Conservation (phyloP, 2,888 invertebrate species). For the Mimachlamys varia region DNA sequence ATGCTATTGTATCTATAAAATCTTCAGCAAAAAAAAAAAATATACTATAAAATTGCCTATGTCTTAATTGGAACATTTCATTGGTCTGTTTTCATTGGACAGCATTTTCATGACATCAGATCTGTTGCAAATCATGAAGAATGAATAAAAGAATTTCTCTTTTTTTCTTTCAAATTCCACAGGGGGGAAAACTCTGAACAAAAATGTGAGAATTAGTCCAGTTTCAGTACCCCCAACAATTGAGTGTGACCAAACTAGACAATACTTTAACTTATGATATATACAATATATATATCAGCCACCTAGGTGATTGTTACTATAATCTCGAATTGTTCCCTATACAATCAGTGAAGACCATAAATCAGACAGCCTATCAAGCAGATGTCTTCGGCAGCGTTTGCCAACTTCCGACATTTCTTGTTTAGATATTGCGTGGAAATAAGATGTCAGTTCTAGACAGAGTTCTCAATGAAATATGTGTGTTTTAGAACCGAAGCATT, state of each 20-base stretch:
- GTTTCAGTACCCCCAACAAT: not conserved
- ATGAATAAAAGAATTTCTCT: too few relatives aligned
- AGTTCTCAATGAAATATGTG: slow-evolving; percentile 27
- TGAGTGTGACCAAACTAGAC: not conserved
- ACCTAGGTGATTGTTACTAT: not conserved
- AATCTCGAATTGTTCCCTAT: not conserved
- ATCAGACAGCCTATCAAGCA: slow-evolving; percentile 11
- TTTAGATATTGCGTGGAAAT: slow-evolving; percentile 24
- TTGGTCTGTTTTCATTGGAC: too few relatives aligned
- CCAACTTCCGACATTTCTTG: slow-evolving; percentile 19
- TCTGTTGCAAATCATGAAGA: too few relatives aligned
- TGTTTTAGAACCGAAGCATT: slow-evolving; percentile 7
- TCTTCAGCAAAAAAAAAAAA: too few relatives aligned
- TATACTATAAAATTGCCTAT: too few relatives aligned
- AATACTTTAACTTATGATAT: not conserved
- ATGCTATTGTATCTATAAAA: too few relatives aligned
- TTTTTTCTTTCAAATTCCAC: too few relatives aligned
- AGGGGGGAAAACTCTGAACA: not conserved
- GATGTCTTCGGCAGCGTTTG: slow-evolving; percentile 10
- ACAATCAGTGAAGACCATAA: not conserved
- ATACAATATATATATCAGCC: not conserved
- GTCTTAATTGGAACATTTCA: too few relatives aligned
- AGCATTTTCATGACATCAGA: too few relatives aligned
- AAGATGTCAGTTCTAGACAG: not conserved
- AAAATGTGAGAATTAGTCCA: not conserved